Evolutionary conservation across 2,888 invertebrate species (phyloP).

Genomic region (Melanotus villosus): DNA sequence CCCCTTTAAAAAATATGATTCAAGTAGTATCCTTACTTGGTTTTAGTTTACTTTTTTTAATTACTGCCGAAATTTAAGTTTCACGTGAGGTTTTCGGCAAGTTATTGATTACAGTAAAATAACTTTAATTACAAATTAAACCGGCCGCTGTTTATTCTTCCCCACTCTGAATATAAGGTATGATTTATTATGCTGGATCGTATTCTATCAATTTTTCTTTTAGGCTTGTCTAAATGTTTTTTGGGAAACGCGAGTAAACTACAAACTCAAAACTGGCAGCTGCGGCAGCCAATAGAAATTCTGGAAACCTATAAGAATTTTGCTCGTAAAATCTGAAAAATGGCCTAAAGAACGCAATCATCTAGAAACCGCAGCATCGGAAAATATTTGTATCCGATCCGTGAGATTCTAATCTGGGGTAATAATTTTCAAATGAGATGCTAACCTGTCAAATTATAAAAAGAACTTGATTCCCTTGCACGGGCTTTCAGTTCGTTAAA

Average conservation of each 20-base stretch:
- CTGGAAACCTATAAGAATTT: not conserved
- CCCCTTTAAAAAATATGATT: too few species aligned
- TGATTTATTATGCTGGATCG: too few species aligned
- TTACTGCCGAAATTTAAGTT: too few species aligned
- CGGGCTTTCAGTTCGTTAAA: slow-evolving; percentile 9
- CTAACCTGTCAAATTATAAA: slow-evolving; percentile 5
- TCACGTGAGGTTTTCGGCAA: too few species aligned
- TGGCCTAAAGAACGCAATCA: not conserved
- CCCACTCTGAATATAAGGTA: too few species aligned
- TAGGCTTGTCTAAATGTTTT: too few species aligned
- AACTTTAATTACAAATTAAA: too few species aligned
- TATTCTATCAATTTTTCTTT: not conserved
- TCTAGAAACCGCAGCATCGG: not conserved
- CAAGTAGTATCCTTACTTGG: too few species aligned
- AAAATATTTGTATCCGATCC: not conserved
- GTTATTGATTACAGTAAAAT: too few species aligned
- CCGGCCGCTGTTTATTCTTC: too few species aligned
- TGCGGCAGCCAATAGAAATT: not conserved
- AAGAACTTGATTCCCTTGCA: slow-evolving; percentile 5
- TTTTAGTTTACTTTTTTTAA: too few species aligned
- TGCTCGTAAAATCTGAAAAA: slow-evolving; percentile 1
- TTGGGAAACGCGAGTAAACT: not conserved
- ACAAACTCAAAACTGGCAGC: not conserved
- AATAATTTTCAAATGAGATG: slow-evolving; percentile 9
- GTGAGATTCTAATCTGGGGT: not conserved